Evolutionary conservation across 2,113 vertebrate genomes (phyloP).

Genomic region (Cyphomyrus plagiostoma): DNA sequence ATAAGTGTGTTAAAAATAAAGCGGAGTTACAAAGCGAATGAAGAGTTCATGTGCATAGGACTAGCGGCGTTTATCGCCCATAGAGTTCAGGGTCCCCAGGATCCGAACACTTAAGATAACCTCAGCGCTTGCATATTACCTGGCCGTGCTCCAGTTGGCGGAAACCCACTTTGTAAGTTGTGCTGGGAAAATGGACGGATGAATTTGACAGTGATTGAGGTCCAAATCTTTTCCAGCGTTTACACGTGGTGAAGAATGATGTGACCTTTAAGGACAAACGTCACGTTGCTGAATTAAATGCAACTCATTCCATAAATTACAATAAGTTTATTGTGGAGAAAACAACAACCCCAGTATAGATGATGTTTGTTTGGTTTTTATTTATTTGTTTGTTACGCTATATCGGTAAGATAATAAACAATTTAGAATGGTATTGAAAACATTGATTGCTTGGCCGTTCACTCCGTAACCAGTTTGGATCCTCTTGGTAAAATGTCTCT

Average conservation of each 20-base stretch:
- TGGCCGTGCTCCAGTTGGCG: neutral
- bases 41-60: neutral
- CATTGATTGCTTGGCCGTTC: neutral
- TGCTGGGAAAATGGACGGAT: neutral
- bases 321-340: neutral
- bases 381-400: neutral
- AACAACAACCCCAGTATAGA: neutral
- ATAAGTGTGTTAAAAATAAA: neutral
- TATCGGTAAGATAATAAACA: too few relatives aligned
- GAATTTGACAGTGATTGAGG: neutral
- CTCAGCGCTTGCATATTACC: neutral
- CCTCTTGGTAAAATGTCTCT: neutral
- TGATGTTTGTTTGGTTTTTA: neutral
- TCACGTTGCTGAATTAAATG: neutral
- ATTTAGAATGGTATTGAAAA: neutral
- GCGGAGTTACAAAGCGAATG: neutral
- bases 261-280: neutral
- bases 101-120: neutral
- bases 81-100: neutral
- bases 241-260: neutral
- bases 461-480: neutral
- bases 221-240: neutral
- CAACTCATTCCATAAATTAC: neutral
- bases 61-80: neutral
- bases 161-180: neutral